Evolutionary conservation across 2,797 vertebrate genomes (phyloP).

Genomic region (Crenuchus spilurus): DNA sequence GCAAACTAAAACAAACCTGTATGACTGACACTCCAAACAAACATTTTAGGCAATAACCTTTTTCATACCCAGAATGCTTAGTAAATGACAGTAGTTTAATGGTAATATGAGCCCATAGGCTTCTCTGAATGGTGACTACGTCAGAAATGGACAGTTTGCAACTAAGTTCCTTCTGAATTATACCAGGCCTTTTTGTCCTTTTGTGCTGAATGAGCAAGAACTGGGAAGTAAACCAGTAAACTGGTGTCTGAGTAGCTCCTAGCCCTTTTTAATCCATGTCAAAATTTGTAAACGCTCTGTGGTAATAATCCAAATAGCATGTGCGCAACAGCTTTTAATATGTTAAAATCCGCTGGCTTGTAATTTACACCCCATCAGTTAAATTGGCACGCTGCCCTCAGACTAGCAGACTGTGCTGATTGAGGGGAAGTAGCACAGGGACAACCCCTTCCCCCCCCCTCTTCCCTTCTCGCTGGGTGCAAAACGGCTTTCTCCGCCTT

Average conservation of each 20-base stretch:
- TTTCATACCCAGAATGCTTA: conserved; percentile 58
- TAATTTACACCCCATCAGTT: conserved; percentile 56
- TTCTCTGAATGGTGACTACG: conserved; percentile 34
- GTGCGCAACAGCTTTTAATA: conserved; percentile 45
- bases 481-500: not conserved
- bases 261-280: conserved; percentile 47
- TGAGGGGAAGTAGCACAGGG: conserved; percentile 25
- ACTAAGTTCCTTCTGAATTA: conserved; percentile 30
- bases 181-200: conserved; percentile 2
- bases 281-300: conserved; percentile 48
- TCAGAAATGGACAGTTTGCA: conserved; percentile 37
- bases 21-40: conserved; percentile 7
- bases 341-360: conserved; percentile 43
- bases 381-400: conserved; percentile 54
- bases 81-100: conserved; percentile 50
- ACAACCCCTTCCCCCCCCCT: conserved; percentile 27
- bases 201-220: conserved; percentile 1
- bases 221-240: not conserved
- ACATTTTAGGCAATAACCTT: conserved; percentile 26
- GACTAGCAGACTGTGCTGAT: conserved; percentile 50
- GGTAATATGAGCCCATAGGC: conserved; percentile 54
- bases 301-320: conserved; percentile 45
- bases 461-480: conserved; percentile 24
- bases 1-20: no score
- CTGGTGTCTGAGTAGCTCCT: conserved; percentile 14